A percentile compares a stretch with the other conserved stretches of the same genome.
phyloP scores from a whole-genome alignment of 1,140 invertebrate species.

The Drosophila nannoptera region DNA sequence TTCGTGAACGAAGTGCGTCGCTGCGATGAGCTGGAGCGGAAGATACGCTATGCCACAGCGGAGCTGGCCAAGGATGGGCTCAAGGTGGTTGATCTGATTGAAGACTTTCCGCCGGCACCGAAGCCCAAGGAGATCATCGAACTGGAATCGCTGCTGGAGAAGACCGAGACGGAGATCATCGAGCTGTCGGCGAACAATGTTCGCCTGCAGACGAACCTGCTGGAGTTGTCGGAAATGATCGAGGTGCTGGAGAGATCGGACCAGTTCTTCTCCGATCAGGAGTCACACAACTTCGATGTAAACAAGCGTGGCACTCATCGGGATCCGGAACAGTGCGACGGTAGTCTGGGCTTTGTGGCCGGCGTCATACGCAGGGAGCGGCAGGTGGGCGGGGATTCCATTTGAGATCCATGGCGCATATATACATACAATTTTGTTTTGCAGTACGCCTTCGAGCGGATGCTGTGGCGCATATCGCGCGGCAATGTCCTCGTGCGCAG shows the following conservation, averaged over 20 bases:
- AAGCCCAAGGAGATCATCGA: conserved; percentile 95
- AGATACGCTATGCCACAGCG: conserved; percentile 90
- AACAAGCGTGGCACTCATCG: conserved; percentile 83
- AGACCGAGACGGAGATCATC: conserved; percentile 94
- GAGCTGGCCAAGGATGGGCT: conserved; percentile 91
- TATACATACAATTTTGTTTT: background rate
- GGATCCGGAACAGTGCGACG: conserved; percentile 86
- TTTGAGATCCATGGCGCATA: background rate
- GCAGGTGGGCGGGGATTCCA: conserved; percentile 8
- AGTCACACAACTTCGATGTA: conserved; percentile 65
- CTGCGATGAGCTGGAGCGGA: conserved; percentile 92
- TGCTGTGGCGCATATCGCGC: conserved; percentile 97
- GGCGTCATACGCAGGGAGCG: conserved; percentile 92
- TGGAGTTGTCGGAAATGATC: conserved; percentile 95
- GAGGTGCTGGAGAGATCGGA: conserved; percentile 97
- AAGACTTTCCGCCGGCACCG: conserved; percentile 92
- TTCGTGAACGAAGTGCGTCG: conserved; percentile 90
- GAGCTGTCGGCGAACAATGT: conserved; percentile 96
- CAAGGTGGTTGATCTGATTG: conserved; percentile 86
- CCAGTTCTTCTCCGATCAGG: conserved; percentile 69
- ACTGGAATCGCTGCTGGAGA: conserved; percentile 91
- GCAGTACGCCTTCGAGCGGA: conserved; percentile 95
- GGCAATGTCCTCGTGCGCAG: conserved; percentile 94
- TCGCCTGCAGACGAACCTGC: conserved; percentile 94
- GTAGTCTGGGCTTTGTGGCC: conserved; percentile 88